Evolutionary conservation across 1,140 invertebrate species (phyloP).

Genomic region (Tetragnatha versicolor): DNA sequence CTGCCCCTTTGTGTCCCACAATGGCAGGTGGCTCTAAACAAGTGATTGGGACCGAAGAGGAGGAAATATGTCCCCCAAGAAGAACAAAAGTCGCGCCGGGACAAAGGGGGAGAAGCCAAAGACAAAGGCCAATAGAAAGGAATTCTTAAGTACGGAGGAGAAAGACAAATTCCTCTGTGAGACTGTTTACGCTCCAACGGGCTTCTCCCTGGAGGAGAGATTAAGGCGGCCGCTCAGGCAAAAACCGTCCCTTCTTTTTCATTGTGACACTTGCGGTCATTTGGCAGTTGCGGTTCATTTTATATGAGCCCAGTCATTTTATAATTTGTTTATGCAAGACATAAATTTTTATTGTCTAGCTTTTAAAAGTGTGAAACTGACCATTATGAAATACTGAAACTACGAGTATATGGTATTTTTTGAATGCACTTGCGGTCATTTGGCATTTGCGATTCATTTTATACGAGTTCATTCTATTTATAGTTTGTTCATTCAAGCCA

Average conservation of each 20-base stretch:
- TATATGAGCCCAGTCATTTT: no score
- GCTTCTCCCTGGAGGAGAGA: conserved; percentile 40
- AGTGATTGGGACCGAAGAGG: conserved; percentile 13
- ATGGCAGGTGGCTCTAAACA: conserved; percentile 25
- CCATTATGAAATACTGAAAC: no score
- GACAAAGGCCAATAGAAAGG: conserved; percentile 52
- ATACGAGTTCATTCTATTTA: no score
- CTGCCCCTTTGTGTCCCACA: background rate
- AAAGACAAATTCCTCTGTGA: conserved; percentile 52
- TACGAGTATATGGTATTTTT: no score
- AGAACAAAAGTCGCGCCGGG: conserved; percentile 33
- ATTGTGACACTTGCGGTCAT: no score
- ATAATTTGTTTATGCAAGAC: no score
- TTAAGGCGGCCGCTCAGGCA: conserved; percentile 31
- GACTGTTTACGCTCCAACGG: conserved; percentile 40
- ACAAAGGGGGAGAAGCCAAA: conserved; percentile 36
- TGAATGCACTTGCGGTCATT: no score
- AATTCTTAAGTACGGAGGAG: conserved; percentile 50
- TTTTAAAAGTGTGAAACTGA: no score
- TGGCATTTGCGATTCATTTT: no score
- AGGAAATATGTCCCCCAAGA: background rate
- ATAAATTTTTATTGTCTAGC: no score
- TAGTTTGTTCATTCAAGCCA: no score
- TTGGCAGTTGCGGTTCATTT: no score
- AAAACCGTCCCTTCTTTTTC: conserved; percentile 33